A percentile compares a stretch with the other conserved stretches of the same genome.
Evolutionary conservation across 1,140 invertebrate species (phyloP).

Genomic region (Steinernema khuongi): DNA sequence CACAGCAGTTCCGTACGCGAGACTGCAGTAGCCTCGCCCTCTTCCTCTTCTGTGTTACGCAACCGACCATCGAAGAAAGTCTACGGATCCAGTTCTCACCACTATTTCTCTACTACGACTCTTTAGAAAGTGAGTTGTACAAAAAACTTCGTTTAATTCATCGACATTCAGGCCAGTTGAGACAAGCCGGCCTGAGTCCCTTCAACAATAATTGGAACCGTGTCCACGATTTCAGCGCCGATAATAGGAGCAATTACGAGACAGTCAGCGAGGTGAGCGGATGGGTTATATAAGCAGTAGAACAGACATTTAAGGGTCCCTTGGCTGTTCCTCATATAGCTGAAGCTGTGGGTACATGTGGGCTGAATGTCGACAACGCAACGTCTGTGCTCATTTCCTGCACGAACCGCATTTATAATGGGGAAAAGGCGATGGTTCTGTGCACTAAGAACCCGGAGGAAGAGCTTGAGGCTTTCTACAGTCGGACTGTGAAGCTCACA

Average conservation of each 20-base stretch:
- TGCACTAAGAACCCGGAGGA: background rate
- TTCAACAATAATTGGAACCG: conserved; percentile 7
- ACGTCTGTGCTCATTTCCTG: background rate
- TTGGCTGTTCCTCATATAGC: background rate
- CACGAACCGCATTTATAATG: background rate
- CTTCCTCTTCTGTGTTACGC: conserved; percentile 1
- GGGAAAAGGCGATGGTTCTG: background rate
- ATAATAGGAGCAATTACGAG: background rate
- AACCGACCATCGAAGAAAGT: background rate
- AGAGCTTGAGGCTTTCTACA: background rate
- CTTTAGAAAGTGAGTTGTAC: background rate
- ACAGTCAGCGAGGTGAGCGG: background rate
- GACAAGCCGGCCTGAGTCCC: background rate
- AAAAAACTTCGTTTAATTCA: background rate
- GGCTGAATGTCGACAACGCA: background rate
- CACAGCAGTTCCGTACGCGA: background rate
- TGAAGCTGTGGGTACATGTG: background rate
- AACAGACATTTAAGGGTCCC: background rate
- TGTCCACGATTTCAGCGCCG: conserved; percentile 2
- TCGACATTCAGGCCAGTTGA: background rate
- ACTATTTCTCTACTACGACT: background rate
- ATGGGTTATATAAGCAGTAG: no score
- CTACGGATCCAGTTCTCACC: background rate
- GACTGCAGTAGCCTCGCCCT: background rate
- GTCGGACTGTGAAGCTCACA: background rate